Conservation (phyloP, 2,113 vertebrate genomes). For the Macroglossus sobrinus region DNA sequence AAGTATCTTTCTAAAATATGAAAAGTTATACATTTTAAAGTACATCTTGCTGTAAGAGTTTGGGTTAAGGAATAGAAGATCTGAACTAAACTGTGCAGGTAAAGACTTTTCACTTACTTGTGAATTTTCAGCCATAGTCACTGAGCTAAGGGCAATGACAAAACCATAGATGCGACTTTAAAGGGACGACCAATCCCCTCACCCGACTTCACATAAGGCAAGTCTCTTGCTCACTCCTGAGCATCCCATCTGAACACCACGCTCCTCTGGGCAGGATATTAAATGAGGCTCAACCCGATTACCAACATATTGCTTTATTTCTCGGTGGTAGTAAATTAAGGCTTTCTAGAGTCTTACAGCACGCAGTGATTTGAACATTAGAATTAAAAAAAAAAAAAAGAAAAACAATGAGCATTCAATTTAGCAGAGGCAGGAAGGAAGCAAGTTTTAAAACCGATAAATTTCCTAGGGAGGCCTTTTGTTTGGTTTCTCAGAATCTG, state of each 20-base stretch:
- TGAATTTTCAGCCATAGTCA: constrained; percentile 44
- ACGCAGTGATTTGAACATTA: constrained; percentile 84
- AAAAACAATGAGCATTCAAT: constrained; percentile 75
- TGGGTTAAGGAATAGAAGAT: neutral
- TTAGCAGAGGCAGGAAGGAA: constrained; percentile 80
- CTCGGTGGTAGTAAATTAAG: constrained; percentile 87
- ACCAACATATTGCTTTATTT: constrained; percentile 88
- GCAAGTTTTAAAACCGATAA: constrained; percentile 72
- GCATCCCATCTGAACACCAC: neutral
- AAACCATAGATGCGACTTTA: neutral
- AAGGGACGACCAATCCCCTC: neutral
- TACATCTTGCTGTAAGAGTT: neutral
- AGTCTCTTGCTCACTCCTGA: neutral
- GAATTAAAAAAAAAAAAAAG: constrained; percentile 62
- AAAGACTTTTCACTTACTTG: constrained; percentile 32
- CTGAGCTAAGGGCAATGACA: neutral
- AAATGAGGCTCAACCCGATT: constrained; percentile 50
- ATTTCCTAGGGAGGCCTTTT: constrained; percentile 73
- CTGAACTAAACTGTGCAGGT: neutral
- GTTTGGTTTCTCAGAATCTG: constrained; percentile 73
- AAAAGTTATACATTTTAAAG: neutral
- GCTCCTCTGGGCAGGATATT: neutral
- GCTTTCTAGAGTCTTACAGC: constrained; percentile 86
- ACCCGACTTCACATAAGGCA: neutral
- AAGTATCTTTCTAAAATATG: neutral